Conservation (phyloP, 2,888 invertebrate genomes). For the Hirtodrosophila duncani region DNA sequence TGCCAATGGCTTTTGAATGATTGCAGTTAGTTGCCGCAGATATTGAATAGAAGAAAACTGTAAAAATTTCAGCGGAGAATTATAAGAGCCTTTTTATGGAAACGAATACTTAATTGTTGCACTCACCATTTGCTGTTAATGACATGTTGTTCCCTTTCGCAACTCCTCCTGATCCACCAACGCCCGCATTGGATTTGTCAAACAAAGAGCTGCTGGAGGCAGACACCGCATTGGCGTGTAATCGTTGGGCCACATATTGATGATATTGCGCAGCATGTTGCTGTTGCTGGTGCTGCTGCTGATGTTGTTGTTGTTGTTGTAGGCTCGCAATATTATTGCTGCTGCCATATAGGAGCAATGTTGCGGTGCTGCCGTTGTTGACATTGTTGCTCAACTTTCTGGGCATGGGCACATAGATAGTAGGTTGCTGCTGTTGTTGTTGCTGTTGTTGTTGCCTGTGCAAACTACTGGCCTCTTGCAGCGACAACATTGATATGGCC, state of each 20-base stretch:
- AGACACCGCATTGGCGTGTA: slow-evolving; percentile 39
- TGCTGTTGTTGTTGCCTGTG: slow-evolving; percentile 39
- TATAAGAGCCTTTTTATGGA: neutral
- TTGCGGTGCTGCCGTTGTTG: slow-evolving; percentile 40
- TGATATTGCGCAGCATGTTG: slow-evolving; percentile 60
- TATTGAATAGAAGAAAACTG: neutral
- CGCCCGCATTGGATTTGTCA: slow-evolving; percentile 44
- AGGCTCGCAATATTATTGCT: slow-evolving; percentile 53
- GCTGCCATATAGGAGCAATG: slow-evolving; percentile 63
- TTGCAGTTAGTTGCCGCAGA: slow-evolving; percentile 36
- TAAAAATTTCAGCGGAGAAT: neutral
- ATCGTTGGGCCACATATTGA: slow-evolving; percentile 61
- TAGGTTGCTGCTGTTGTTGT: slow-evolving; percentile 44
- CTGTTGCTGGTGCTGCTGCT: slow-evolving; percentile 51
- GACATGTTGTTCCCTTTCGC: slow-evolving; percentile 32
- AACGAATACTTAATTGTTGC: neutral
- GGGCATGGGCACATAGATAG: slow-evolving; percentile 54
- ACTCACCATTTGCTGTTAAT: slow-evolving; percentile 66
- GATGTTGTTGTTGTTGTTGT: slow-evolving; percentile 36
- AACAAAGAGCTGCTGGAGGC: slow-evolving; percentile 66
- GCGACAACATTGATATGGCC: slow-evolving; percentile 65
- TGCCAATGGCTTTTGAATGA: slow-evolving; percentile 54
- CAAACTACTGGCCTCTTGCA: slow-evolving; percentile 63
- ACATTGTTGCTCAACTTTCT: slow-evolving; percentile 39
- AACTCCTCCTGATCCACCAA: slow-evolving; percentile 6